A percentile compares a stretch with the other conserved stretches of the same genome.
Evolutionary conservation across 2,797 vertebrate species (phyloP).

Genomic region (Sylvia borin): DNA sequence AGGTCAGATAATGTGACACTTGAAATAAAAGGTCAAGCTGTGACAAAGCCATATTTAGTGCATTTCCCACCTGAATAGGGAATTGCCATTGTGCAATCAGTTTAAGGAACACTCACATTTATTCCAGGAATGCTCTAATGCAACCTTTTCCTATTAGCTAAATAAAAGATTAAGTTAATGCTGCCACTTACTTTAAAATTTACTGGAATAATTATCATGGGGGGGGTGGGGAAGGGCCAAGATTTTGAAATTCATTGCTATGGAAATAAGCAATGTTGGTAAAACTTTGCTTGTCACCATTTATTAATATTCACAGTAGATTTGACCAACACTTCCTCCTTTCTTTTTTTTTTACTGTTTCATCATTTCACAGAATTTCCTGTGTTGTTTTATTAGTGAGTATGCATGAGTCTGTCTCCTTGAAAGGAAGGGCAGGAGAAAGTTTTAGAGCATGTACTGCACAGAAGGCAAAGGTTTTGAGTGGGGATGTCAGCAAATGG

Average conservation of each 20-base stretch:
- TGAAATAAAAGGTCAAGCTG: neutral
- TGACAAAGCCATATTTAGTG: slow-evolving; percentile 10
- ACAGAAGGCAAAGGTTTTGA: neutral
- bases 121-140: slow-evolving; percentile 52
- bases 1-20: slow-evolving; percentile 15
- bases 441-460: neutral
- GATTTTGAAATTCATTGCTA: neutral
- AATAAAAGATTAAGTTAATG: slow-evolving; percentile 46
- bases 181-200: slow-evolving; percentile 17
- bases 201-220: neutral
- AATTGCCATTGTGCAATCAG: neutral
- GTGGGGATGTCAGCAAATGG: neutral
- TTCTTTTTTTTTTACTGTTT: neutral
- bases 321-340: neutral
- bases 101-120: slow-evolving; percentile 39
- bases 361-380: neutral
- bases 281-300: neutral
- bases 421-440: neutral
- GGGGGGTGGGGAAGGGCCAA: fast-evolving
- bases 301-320: neutral
- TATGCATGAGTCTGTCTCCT: no score
- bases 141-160: slow-evolving; percentile 25
- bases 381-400: neutral
- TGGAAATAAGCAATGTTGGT: neutral
- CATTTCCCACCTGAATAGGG: neutral